Percentiles rank a stretch among this genome's conserved stretches.
These are phyloP conservation scores for Metalampra italica DNA, from an alignment of 2,888 invertebrate genomes.

Conservation along the genomic window DNA sequence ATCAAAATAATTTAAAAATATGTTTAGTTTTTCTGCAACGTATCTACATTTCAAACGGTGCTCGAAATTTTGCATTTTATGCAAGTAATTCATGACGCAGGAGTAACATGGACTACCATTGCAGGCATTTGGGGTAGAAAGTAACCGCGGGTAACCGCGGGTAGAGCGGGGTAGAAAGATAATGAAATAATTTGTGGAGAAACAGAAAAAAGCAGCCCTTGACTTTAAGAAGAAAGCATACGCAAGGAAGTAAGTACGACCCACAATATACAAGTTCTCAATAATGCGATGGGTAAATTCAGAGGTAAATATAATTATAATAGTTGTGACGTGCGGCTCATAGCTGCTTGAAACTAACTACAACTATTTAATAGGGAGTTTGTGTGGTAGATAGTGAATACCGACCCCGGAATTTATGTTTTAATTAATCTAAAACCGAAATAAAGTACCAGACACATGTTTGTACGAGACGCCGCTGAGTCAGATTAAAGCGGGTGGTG, in stretches of 20 bases:
- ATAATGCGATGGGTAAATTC: too few relatives aligned
- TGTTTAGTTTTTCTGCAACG: too few relatives aligned
- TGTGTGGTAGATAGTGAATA: neutral
- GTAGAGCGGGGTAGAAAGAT: neutral
- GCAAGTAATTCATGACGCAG: too few relatives aligned
- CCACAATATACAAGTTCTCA: too few relatives aligned
- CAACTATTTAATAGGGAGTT: neutral
- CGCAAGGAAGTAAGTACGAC: too few relatives aligned
- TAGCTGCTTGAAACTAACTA: neutral
- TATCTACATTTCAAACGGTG: too few relatives aligned
- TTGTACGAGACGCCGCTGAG: slow-evolving; percentile 9
- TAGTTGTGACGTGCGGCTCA: neutral
- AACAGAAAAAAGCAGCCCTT: neutral
- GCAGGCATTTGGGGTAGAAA: slow-evolving; percentile 14
- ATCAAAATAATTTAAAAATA: too few relatives aligned
- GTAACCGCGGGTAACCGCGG: neutral
- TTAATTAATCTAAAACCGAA: slow-evolving; percentile 6
- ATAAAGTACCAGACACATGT: slow-evolving; percentile 8
- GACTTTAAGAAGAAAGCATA: too few relatives aligned
- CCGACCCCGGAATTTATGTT: neutral
- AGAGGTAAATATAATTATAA: neutral
- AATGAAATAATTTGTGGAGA: neutral
- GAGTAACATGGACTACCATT: too few relatives aligned
- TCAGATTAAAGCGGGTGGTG: slow-evolving; percentile 33
- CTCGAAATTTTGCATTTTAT: too few relatives aligned